Percentiles rank a stretch among this genome's conserved stretches.
Evolutionary conservation across 64 coral and sea anemone species (phyloP).

Genomic region (Montipora sp.): DNA sequence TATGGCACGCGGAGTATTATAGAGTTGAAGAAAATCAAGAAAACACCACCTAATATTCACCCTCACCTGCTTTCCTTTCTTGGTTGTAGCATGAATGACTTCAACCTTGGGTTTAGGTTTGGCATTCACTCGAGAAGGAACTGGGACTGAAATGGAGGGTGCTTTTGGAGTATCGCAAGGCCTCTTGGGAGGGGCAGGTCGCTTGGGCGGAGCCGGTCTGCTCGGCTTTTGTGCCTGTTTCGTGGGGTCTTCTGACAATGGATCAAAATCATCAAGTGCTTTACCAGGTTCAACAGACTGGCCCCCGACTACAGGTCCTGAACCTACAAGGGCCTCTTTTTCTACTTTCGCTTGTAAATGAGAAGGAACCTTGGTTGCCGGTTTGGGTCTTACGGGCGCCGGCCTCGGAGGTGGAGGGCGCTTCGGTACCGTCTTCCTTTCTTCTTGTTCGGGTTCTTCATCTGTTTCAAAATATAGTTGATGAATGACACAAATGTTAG

Average conservation of each 20-base stretch:
- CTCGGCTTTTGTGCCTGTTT: slow-evolving; percentile 50
- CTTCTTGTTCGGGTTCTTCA: slow-evolving; percentile 18
- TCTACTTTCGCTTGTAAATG: slow-evolving; percentile 57
- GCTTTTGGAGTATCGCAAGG: not conserved
- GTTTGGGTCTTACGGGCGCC: slow-evolving; percentile 41
- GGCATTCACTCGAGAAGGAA: not conserved
- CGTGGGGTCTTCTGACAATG: slow-evolving; percentile 5
- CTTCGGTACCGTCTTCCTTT: slow-evolving; percentile 50
- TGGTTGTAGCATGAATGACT: slow-evolving; percentile 30
- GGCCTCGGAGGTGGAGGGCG: slow-evolving; percentile 80
- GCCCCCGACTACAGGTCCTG: slow-evolving; percentile 2
- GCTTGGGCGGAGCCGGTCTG: slow-evolving; percentile 81
- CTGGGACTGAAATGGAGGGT: not conserved
- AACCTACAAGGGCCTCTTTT: slow-evolving; percentile 53
- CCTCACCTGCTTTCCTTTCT: slow-evolving; percentile 54
- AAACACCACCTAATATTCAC: not conserved
- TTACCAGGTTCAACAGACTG: not conserved
- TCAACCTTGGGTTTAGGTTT: slow-evolving; percentile 58
- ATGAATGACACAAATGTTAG: not conserved
- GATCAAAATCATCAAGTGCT: slow-evolving; percentile 75
- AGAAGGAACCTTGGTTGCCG: not conserved
- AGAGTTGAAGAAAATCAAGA: not conserved
- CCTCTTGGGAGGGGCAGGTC: slow-evolving; percentile 64
- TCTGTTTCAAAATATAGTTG: not conserved
- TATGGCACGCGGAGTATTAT: too few species aligned